These are phyloP conservation scores for Aspiorhynchus laticeps DNA, from an alignment of 2,113 vertebrate genomes.

Conservation along the genomic window DNA sequence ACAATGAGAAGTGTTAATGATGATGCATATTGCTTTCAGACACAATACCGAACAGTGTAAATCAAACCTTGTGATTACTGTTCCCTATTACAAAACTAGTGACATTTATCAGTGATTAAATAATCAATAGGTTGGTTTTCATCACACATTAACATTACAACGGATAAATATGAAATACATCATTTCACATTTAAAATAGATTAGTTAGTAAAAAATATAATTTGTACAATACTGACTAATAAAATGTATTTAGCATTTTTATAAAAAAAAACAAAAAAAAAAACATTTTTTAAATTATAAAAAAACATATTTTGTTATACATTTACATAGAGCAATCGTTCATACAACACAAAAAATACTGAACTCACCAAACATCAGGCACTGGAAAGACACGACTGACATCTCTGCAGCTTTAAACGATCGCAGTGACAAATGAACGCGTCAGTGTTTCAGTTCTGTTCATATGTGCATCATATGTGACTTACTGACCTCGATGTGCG, in stretches of 20 bases:
- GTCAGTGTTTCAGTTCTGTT: neutral
- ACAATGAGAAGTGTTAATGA: neutral
- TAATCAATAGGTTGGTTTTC: neutral
- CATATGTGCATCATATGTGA: slow-evolving; percentile 24
- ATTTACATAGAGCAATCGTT: neutral
- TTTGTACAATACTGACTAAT: too few species aligned
- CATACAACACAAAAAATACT: too few species aligned
- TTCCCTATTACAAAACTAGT: neutral
- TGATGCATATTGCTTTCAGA: neutral
- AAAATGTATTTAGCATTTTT: too few species aligned
- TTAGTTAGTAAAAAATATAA: too few species aligned
- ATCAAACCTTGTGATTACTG: neutral
- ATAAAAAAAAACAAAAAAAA: too few species aligned
- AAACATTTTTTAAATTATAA: neutral
- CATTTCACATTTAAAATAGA: too few species aligned
- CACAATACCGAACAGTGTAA: neutral
- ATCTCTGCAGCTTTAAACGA: slow-evolving; percentile 37
- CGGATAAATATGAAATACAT: neutral
- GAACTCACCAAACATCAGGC: slow-evolving; percentile 46
- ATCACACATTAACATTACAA: neutral
- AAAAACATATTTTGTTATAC: neutral
- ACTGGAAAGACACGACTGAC: slow-evolving; percentile 2
- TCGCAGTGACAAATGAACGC: neutral
- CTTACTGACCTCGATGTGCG: slow-evolving; percentile 40
- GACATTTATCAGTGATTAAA: neutral